Conservation (phyloP, 2,888 invertebrate species). For the Leucophenga maculata region DNA sequence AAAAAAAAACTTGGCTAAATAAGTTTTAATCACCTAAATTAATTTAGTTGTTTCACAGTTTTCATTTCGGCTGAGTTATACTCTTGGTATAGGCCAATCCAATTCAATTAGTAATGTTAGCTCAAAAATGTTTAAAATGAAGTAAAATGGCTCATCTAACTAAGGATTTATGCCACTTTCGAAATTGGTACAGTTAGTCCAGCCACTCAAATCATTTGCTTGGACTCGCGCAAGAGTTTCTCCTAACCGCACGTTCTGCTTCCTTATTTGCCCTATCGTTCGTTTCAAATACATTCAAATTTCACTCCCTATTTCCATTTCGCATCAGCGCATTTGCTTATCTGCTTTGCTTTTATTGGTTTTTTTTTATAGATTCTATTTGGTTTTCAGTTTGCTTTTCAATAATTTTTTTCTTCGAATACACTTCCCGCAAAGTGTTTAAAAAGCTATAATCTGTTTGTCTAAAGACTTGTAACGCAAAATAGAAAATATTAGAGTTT, state of each 20-base stretch:
- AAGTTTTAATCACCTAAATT: too few species aligned
- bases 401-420: neutral
- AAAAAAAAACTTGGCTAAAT: too few species aligned
- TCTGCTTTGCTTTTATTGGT: constrained; percentile 25
- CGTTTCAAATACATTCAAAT: neutral
- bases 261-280: neutral
- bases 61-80: too few species aligned
- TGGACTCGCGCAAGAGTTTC: neutral
- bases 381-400: constrained; percentile 17
- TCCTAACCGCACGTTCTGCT: neutral
- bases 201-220: neutral
- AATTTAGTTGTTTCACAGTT: too few species aligned
- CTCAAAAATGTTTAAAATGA: too few species aligned
- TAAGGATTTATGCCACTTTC: neutral
- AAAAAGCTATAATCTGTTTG: too few species aligned
- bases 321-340: constrained; percentile 17
- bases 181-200: neutral
- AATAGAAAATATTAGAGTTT: too few species aligned
- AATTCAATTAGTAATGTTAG: too few species aligned
- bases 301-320: neutral
- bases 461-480: too few species aligned
- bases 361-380: constrained; percentile 19
- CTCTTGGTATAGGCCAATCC: too few species aligned
- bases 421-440: too few species aligned
- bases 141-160: too few species aligned